A percentile compares a stretch with the other conserved stretches of the same genome.
phyloP scores from a whole-genome alignment of 2,888 invertebrate genomes.

The Masnerella sp. region DNA sequence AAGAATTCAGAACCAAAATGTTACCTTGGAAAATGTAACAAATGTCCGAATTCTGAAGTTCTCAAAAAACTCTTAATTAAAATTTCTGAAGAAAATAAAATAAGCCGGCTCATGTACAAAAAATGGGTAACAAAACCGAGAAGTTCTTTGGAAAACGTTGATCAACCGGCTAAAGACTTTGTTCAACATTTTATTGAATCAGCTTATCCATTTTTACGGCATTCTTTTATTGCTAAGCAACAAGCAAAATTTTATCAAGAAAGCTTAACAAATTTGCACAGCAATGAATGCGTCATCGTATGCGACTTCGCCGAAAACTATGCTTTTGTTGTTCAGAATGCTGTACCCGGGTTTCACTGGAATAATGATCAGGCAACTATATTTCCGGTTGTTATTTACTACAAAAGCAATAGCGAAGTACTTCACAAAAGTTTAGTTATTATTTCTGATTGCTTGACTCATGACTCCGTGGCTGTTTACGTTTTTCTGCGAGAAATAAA shows the following conservation, averaged over 20 bases:
- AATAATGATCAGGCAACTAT: constrained; percentile 56
- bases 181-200: constrained; percentile 6
- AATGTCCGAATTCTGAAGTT: constrained; percentile 9
- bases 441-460: constrained; percentile 58
- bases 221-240: constrained; percentile 30
- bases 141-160: constrained; percentile 18
- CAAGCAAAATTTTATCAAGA: constrained; percentile 35
- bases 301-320: constrained; percentile 56
- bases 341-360: constrained; percentile 49
- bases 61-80: not conserved
- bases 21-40: constrained; percentile 23
- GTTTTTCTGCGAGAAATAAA: constrained; percentile 18
- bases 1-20: constrained; percentile 11
- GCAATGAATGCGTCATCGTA: constrained; percentile 24
- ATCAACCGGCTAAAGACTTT: constrained; percentile 4
- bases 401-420: constrained; percentile 25
- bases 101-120: constrained; percentile 14
- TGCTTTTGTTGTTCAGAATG: constrained; percentile 44
- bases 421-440: constrained; percentile 44
- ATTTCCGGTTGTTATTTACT: constrained; percentile 41
- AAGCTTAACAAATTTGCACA: constrained; percentile 12
- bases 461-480: constrained; percentile 57
- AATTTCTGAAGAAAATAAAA: constrained; percentile 9
- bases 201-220: constrained; percentile 17
- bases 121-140: constrained; percentile 23